Percentiles rank a stretch among this genome's conserved stretches.
Evolutionary conservation across 1,140 invertebrate genomes (phyloP).

Genomic region (Achroia grisella): DNA sequence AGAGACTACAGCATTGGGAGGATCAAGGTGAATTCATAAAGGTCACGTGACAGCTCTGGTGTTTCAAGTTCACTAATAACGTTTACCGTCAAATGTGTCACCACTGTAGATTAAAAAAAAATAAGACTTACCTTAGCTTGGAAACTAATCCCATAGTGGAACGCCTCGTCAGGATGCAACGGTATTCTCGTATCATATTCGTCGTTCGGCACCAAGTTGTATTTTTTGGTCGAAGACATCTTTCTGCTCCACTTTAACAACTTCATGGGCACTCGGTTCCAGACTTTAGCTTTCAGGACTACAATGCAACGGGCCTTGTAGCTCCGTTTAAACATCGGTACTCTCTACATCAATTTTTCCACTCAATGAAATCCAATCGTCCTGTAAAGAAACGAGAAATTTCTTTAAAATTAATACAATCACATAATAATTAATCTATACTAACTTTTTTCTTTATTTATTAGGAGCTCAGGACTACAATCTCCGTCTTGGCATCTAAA

Average conservation of each 20-base stretch:
- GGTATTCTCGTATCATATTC: slow-evolving; percentile 96
- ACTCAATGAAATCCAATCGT: not conserved
- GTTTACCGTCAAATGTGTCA: no score
- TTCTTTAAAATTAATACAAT: not conserved
- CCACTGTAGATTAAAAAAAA: no score
- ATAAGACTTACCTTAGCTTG: slow-evolving; percentile 90
- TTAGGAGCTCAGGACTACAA: no score
- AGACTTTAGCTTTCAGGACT: slow-evolving; percentile 39
- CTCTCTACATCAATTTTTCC: slow-evolving; percentile 11
- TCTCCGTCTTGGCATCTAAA: no score
- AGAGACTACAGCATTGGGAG: no score
- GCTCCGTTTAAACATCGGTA: slow-evolving; percentile 49
- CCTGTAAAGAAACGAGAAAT: slow-evolving; percentile 6
- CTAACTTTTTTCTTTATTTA: no score
- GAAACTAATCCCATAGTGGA: slow-evolving; percentile 96
- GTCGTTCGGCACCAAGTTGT: slow-evolving; percentile 95
- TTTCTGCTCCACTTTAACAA: slow-evolving; percentile 68
- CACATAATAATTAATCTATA: no score
- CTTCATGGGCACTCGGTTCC: slow-evolving; percentile 57
- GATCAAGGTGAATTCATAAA: no score
- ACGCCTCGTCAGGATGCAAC: slow-evolving; percentile 95
- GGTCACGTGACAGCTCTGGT: no score
- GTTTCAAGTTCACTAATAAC: no score
- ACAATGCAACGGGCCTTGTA: slow-evolving; percentile 44
- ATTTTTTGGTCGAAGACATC: slow-evolving; percentile 92